Conservation (phyloP, 1,140 invertebrate genomes). For the Phocides pigmalion region DNA sequence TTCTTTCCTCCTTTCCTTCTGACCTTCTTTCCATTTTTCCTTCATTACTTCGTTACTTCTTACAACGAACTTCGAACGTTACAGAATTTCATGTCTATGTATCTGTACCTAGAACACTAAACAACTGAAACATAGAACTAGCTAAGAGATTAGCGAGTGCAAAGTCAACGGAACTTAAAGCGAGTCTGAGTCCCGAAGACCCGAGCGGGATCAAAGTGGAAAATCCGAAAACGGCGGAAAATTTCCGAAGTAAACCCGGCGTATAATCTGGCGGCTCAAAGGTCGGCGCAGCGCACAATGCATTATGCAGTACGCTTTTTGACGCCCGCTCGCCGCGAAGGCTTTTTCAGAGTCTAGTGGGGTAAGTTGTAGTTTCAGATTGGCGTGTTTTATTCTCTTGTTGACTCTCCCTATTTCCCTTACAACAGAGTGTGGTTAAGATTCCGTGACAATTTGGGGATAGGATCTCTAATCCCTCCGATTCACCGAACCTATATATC, state of each 20-base stretch:
- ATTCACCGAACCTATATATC: too few species aligned
- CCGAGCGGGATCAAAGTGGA: slow-evolving; percentile 26
- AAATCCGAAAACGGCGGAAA: slow-evolving; percentile 34
- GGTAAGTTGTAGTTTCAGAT: not conserved
- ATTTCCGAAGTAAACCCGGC: slow-evolving; percentile 46
- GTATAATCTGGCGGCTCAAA: slow-evolving; percentile 50
- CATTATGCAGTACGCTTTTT: slow-evolving; percentile 58
- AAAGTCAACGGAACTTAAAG: slow-evolving; percentile 10
- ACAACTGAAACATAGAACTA: not conserved
- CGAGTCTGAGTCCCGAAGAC: slow-evolving; percentile 10
- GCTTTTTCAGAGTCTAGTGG: slow-evolving; percentile 17
- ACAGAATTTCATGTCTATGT: too few species aligned
- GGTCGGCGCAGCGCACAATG: slow-evolving; percentile 51
- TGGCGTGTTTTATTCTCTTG: not conserved
- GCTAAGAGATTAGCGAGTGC: slow-evolving; percentile 15
- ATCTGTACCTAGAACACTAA: not conserved
- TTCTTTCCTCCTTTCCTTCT: too few species aligned
- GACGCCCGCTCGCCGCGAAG: slow-evolving; percentile 41
- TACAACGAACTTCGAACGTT: too few species aligned
- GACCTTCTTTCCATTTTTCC: too few species aligned
- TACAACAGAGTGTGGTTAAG: too few species aligned
- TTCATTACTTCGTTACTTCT: too few species aligned
- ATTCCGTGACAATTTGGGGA: too few species aligned
- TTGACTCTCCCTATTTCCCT: too few species aligned
- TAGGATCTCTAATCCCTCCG: too few species aligned